Conservation (phyloP, 2,113 vertebrate species). For the Vanacampus margaritifer region DNA sequence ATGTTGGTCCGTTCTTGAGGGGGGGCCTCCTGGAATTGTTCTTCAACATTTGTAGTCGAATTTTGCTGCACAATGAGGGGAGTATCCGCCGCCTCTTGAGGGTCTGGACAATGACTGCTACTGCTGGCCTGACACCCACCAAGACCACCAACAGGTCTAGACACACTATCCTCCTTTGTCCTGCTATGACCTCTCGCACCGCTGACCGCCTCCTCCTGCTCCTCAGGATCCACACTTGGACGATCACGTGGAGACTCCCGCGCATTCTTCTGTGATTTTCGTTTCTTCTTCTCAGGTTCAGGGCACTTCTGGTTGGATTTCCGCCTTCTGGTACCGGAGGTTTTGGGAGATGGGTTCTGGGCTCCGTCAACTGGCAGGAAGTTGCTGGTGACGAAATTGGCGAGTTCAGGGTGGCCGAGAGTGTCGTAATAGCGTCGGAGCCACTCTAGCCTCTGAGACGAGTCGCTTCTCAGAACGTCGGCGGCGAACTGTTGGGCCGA, state of each 20-base stretch:
- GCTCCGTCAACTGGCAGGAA: constrained; percentile 50
- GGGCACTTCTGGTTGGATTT: constrained; percentile 14
- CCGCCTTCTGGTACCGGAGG: constrained; percentile 13
- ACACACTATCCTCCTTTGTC: constrained; percentile 59
- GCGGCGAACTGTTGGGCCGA: constrained; percentile 77
- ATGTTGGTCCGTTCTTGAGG: constrained; percentile 15
- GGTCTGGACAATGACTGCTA: constrained; percentile 45
- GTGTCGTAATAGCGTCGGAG: constrained; percentile 79
- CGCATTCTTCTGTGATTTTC: constrained; percentile 31
- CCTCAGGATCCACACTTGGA: constrained; percentile 39
- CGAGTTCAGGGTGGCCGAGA: constrained; percentile 71
- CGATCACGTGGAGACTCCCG: constrained; percentile 27
- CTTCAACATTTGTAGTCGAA: constrained; percentile 5
- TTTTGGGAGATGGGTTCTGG: constrained; percentile 22
- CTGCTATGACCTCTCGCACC: constrained; percentile 44
- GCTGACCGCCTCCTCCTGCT: constrained; percentile 39
- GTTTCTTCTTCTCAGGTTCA: constrained; percentile 30
- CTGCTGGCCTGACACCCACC: constrained; percentile 33
- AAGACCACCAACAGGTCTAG: constrained; percentile 50
- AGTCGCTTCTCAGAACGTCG: constrained; percentile 70
- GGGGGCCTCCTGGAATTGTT: constrained; percentile 4
- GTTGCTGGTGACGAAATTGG: constrained; percentile 57
- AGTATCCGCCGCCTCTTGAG: constrained; percentile 41
- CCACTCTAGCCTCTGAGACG: constrained; percentile 77
- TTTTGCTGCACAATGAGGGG: constrained; percentile 13